phyloP scores from a whole-genome alignment of 2,888 invertebrate genomes.

The Arge pagana region DNA sequence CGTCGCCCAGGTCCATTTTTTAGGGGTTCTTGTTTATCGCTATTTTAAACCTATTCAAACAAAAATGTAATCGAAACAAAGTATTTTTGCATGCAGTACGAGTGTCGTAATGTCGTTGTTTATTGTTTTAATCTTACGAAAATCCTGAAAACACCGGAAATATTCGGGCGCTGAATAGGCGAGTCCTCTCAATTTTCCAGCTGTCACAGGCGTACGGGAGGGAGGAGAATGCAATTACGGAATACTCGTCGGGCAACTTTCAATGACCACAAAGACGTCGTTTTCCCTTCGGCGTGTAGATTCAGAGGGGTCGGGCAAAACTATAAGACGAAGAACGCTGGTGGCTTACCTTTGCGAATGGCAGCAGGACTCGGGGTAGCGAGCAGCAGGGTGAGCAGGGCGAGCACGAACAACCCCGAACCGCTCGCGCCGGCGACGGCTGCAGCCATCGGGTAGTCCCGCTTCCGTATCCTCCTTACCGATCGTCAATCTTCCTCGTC shows the following conservation, averaged over 20 bases:
- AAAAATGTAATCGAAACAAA: too few relatives aligned
- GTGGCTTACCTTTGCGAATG: slow-evolving; percentile 51
- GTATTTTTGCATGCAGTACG: too few relatives aligned
- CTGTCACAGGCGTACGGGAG: neutral
- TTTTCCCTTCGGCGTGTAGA: slow-evolving; percentile 24
- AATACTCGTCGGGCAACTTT: neutral
- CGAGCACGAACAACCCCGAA: slow-evolving; percentile 50
- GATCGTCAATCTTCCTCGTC: slow-evolving; percentile 47
- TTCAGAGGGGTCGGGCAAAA: slow-evolving; percentile 18
- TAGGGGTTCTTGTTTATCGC: too few relatives aligned
- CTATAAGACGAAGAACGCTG: slow-evolving; percentile 26
- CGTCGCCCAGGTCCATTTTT: neutral
- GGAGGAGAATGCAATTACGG: neutral
- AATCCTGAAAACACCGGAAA: too few relatives aligned
- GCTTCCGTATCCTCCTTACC: slow-evolving; percentile 28
- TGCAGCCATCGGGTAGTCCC: slow-evolving; percentile 36
- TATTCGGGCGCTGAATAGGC: too few relatives aligned
- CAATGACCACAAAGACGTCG: slow-evolving; percentile 7
- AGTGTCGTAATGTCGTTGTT: too few relatives aligned
- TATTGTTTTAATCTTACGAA: too few relatives aligned
- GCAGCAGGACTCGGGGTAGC: slow-evolving; percentile 54
- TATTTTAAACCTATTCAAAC: too few relatives aligned
- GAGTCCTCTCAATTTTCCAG: too few relatives aligned
- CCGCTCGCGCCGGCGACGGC: slow-evolving; percentile 30
- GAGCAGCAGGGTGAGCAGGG: slow-evolving; percentile 48